Conservation (phyloP, 2,888 invertebrate species). For the Spodoptera exigua region DNA sequence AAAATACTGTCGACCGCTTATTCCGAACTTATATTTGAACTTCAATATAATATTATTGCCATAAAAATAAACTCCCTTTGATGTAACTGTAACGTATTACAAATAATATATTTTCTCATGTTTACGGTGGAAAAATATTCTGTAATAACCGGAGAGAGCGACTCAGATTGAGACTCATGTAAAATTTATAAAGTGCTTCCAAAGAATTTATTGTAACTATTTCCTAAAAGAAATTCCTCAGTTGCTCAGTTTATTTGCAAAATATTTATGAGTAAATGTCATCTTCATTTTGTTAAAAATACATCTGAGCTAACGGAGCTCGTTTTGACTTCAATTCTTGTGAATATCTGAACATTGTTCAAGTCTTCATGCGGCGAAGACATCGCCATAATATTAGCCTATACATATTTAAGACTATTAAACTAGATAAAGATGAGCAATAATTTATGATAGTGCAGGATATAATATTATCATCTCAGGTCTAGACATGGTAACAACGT, state of each 20-base stretch:
- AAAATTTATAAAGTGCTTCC: conserved; percentile 47
- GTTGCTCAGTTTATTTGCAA: conserved; percentile 15
- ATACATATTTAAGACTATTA: too few species aligned
- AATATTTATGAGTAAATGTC: conserved; percentile 16
- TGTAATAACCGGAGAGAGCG: conserved; percentile 42
- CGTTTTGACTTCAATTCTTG: too few species aligned
- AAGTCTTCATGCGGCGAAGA: too few species aligned
- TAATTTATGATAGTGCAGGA: too few species aligned
- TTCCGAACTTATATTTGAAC: conserved; percentile 48
- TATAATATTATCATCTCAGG: too few species aligned
- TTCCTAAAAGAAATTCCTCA: conserved; percentile 24
- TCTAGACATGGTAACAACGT: neutral
- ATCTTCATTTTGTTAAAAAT: conserved; percentile 1
- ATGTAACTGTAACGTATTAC: conserved; percentile 45
- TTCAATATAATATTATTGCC: conserved; percentile 54
- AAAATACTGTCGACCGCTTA: conserved; percentile 24
- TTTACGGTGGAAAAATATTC: conserved; percentile 49
- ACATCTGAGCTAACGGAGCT: neutral
- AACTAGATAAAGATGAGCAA: too few species aligned
- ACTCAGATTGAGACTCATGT: conserved; percentile 46
- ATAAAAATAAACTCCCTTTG: conserved; percentile 52
- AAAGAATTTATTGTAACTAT: conserved; percentile 40
- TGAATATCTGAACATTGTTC: too few species aligned
- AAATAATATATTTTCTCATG: conserved; percentile 52
- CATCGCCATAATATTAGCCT: too few species aligned